Evolutionary conservation across 2,113 vertebrate genomes (phyloP).

Genomic region (Mormyrus iriodes): DNA sequence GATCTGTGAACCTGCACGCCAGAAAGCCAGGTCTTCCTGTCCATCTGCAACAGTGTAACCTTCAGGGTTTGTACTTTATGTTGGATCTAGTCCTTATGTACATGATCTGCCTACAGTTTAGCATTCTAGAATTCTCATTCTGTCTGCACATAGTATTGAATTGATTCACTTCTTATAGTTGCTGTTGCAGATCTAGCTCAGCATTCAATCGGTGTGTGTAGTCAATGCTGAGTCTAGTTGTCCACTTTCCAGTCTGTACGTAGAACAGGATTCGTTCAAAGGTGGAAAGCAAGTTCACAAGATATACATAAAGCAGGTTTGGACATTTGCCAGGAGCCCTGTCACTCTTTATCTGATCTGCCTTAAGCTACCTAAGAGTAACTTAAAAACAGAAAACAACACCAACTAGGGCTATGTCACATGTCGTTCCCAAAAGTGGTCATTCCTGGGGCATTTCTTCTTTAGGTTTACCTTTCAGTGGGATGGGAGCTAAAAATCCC

Average conservation of each 20-base stretch:
- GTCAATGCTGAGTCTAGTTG: neutral
- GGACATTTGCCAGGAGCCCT: conserved; percentile 67
- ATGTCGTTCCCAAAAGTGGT: neutral
- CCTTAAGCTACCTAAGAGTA: conserved; percentile 63
- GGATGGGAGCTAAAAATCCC: neutral
- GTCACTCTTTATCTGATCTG: conserved; percentile 76
- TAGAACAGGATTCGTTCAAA: conserved; percentile 14
- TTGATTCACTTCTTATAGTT: neutral
- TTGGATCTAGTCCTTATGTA: neutral
- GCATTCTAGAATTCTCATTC: no score
- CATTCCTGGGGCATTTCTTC: neutral
- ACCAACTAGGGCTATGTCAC: neutral
- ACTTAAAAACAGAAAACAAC: conserved; percentile 41
- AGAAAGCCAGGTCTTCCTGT: neutral
- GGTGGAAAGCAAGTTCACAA: conserved; percentile 50
- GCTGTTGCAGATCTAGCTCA: neutral
- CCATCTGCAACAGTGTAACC: neutral
- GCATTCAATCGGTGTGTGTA: neutral
- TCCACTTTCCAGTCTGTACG: neutral
- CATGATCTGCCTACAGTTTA: no score
- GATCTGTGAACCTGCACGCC: neutral
- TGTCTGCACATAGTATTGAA: neutral
- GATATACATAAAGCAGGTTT: conserved; percentile 58
- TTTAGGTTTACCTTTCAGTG: neutral
- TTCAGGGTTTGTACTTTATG: neutral